These are phyloP conservation scores for Drosophila mauritiana DNA, from an alignment of 1,140 invertebrate species.

Conservation along the genomic window DNA sequence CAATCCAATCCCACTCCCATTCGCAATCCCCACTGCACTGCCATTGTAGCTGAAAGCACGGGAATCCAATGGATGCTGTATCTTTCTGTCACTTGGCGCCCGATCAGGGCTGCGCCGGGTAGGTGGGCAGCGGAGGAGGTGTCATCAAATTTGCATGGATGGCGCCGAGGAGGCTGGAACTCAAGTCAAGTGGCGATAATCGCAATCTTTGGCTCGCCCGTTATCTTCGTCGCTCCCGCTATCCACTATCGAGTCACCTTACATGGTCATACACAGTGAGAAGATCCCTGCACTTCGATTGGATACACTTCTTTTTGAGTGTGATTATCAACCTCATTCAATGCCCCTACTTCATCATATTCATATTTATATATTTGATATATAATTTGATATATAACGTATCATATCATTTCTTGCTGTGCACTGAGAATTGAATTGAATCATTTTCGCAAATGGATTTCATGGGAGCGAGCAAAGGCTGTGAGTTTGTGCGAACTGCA, in stretches of 20 bases:
- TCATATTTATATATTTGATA: too few species aligned
- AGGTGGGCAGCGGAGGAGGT: constrained; percentile 14
- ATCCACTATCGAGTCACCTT: constrained; percentile 5
- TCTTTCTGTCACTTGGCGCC: constrained; percentile 28
- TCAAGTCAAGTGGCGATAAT: constrained; percentile 77
- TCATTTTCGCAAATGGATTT: constrained; percentile 61
- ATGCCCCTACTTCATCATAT: too few species aligned
- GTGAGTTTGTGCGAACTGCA: constrained; percentile 60
- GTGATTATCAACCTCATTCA: too few species aligned
- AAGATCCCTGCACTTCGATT: neutral
- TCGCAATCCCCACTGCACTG: constrained; percentile 20
- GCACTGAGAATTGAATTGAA: constrained; percentile 31
- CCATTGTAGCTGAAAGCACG: constrained; percentile 13
- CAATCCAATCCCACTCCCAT: constrained; percentile 39
- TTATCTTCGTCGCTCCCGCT: constrained; percentile 4
- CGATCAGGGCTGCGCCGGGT: neutral
- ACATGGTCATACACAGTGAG: neutral
- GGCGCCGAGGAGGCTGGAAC: constrained; percentile 26
- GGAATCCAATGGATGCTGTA: constrained; percentile 20
- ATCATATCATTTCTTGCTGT: neutral
- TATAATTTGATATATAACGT: neutral
- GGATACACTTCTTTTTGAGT: neutral
- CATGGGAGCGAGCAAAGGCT: constrained; percentile 8
- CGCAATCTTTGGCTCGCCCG: constrained; percentile 46
- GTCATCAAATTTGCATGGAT: constrained; percentile 73